These are phyloP conservation scores for Charaxes varanes DNA, from an alignment of 1,140 invertebrate species.

Conservation along the genomic window DNA sequence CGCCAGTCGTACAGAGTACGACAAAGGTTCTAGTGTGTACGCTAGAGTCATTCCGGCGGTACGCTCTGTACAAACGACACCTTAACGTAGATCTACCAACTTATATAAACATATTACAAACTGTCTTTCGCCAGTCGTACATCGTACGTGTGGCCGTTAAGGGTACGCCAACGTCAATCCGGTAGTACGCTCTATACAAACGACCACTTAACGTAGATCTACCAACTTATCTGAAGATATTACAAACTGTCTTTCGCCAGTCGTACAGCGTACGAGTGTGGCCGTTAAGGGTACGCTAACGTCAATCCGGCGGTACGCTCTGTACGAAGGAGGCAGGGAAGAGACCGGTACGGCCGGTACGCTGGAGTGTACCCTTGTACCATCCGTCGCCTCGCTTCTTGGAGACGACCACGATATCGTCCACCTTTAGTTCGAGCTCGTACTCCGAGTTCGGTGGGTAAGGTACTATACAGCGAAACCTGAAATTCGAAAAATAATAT, in stretches of 20 bases:
- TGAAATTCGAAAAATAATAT: constrained; percentile 35
- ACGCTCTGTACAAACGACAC: too few species aligned
- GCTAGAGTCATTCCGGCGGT: too few species aligned
- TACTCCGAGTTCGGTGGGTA: constrained; percentile 97
- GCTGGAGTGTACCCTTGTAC: constrained; percentile 94
- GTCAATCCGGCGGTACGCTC: constrained; percentile 61
- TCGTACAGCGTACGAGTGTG: background rate
- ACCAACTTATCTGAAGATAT: too few species aligned
- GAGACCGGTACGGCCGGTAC: constrained; percentile 92
- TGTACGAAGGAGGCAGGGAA: constrained; percentile 97
- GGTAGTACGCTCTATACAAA: constrained; percentile 87
- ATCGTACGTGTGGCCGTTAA: background rate
- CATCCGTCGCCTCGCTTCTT: constrained; percentile 96
- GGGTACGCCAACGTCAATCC: too few species aligned
- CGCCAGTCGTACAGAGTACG: background rate
- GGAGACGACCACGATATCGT: constrained; percentile 93
- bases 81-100: too few species aligned
- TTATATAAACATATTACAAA: too few species aligned
- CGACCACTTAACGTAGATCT: too few species aligned
- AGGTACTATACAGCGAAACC: constrained; percentile 92
- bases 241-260: background rate
- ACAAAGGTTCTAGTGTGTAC: background rate
- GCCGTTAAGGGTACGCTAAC: background rate
- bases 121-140: background rate
- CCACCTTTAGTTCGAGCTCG: constrained; percentile 90